Conservation (phyloP, 1,140 invertebrate genomes). For the Psix sp. region DNA sequence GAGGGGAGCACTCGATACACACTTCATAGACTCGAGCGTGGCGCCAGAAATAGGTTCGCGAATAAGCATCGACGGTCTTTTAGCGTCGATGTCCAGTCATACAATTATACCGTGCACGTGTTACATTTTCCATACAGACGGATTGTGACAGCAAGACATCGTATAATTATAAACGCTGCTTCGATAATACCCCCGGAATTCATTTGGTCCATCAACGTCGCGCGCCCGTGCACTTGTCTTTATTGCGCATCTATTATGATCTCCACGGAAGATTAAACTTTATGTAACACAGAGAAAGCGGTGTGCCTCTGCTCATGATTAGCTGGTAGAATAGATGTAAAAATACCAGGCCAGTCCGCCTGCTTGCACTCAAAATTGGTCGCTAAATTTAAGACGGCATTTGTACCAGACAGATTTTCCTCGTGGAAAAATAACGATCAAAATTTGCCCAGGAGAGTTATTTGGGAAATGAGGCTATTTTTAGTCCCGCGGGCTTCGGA, state of each 20-base stretch:
- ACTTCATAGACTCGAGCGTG: constrained; percentile 38
- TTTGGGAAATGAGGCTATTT: constrained; percentile 49
- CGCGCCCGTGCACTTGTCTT: constrained; percentile 24
- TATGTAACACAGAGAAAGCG: constrained; percentile 45
- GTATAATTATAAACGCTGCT: constrained; percentile 63
- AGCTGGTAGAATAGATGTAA: constrained; percentile 52
- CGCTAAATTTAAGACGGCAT: constrained; percentile 56
- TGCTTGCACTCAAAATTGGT: constrained; percentile 53
- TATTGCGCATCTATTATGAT: constrained; percentile 43
- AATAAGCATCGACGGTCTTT: constrained; percentile 55
- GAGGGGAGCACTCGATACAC: constrained; percentile 29
- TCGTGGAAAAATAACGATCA: constrained; percentile 53
- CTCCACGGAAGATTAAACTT: constrained; percentile 45
- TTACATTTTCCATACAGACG: constrained; percentile 40
- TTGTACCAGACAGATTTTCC: constrained; percentile 51
- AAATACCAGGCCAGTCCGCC: constrained; percentile 48
- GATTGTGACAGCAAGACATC: too few species aligned
- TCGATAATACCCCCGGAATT: constrained; percentile 58
- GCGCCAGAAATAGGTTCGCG: constrained; percentile 54
- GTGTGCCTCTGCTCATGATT: constrained; percentile 41
- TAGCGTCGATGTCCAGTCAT: constrained; percentile 45
- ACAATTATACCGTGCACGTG: constrained; percentile 40
- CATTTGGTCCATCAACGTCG: constrained; percentile 46
- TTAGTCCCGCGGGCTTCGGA: not conserved
- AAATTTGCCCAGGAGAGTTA: constrained; percentile 47